Evolutionary conservation across 2,113 vertebrate genomes (phyloP).

Genomic region (Suncus etruscus): DNA sequence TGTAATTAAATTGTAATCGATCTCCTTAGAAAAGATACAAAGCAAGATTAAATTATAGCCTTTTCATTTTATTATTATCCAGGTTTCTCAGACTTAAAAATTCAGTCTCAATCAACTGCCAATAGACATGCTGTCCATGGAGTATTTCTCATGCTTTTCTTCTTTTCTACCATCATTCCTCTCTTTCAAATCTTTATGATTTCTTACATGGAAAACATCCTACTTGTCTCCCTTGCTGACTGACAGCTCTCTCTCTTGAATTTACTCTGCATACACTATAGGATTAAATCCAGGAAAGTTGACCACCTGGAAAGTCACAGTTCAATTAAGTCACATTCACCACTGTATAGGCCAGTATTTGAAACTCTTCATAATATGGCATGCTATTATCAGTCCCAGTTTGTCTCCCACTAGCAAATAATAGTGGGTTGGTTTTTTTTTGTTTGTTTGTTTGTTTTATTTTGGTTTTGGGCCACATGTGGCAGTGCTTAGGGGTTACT

Average conservation of each 20-base stretch:
- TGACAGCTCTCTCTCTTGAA: background rate
- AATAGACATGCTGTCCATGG: background rate
- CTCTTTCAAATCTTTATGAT: background rate
- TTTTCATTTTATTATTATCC: background rate
- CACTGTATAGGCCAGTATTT: background rate
- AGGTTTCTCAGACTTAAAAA: conserved; percentile 32
- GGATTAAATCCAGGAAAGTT: background rate
- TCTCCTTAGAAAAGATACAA: background rate
- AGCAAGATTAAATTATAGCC: conserved; percentile 8
- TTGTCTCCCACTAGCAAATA: background rate
- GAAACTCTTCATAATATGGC: background rate
- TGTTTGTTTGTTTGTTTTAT: too few relatives aligned
- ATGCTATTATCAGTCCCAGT: background rate
- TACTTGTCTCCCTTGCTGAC: background rate
- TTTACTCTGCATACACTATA: background rate
- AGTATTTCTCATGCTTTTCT: background rate
- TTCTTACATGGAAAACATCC: background rate
- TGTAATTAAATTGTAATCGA: background rate
- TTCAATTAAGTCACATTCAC: background rate
- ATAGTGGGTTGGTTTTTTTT: too few relatives aligned
- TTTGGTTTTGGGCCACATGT: too few relatives aligned
- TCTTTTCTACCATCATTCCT: background rate
- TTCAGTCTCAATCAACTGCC: background rate
- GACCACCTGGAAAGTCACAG: background rate
- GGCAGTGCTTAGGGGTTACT: too few relatives aligned